Evolutionary conservation across 2,797 vertebrate genomes (phyloP).

Genomic region (Smutsia gigantea): DNA sequence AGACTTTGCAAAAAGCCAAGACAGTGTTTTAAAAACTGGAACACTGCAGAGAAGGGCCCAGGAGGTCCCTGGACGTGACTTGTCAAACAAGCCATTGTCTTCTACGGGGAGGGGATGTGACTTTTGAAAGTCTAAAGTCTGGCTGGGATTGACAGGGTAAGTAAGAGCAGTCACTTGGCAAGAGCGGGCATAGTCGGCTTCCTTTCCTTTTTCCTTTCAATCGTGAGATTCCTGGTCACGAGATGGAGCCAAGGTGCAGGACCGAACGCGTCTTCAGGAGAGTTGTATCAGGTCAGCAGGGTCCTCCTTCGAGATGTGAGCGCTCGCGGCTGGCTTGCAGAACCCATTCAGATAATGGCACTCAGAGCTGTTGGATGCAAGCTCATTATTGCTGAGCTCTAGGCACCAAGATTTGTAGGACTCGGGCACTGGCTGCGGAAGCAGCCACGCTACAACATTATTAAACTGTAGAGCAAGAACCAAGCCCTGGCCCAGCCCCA

Average conservation of each 20-base stretch:
- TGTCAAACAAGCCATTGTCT: conserved; percentile 45
- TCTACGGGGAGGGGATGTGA: background rate
- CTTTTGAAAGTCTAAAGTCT: background rate
- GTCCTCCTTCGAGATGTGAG: background rate
- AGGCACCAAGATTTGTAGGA: background rate
- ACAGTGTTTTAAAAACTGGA: background rate
- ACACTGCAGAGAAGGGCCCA: background rate
- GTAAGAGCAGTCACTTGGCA: background rate
- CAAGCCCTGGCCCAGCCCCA: background rate
- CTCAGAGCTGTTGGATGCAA: background rate
- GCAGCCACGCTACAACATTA: conserved; percentile 33
- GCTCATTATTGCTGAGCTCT: background rate
- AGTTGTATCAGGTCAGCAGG: background rate
- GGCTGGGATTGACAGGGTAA: background rate
- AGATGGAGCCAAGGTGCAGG: background rate
- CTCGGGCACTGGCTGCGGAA: background rate
- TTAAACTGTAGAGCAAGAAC: background rate
- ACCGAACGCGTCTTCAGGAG: background rate
- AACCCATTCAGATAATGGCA: background rate
- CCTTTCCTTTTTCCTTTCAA: background rate
- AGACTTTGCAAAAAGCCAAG: background rate
- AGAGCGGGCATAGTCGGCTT: background rate
- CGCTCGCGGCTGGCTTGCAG: background rate
- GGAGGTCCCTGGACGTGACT: background rate
- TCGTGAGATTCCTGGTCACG: background rate